These are phyloP conservation scores for Lepidurus couesii DNA, from an alignment of 1,140 invertebrate genomes.

Conservation along the genomic window DNA sequence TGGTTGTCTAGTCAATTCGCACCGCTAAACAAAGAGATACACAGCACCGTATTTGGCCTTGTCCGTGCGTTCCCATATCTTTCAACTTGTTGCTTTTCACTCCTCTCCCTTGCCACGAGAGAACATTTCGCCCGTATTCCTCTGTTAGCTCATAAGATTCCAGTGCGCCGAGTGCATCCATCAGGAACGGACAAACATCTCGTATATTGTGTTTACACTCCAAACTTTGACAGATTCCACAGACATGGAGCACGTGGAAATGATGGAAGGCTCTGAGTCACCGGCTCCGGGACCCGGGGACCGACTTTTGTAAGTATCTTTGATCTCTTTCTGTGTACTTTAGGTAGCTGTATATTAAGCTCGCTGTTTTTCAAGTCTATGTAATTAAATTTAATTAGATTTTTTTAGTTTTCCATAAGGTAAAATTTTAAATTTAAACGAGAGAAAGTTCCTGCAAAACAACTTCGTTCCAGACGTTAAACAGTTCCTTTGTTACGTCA, in stretches of 20 bases:
- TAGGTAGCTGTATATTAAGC: background rate
- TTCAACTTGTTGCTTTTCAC: slow-evolving; percentile 14
- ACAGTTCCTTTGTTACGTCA: background rate
- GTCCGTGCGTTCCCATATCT: background rate
- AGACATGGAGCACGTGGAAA: background rate
- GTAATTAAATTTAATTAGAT: no score
- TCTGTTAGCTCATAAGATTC: background rate
- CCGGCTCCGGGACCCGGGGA: slow-evolving; percentile 29
- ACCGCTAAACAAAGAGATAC: background rate
- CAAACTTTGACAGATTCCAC: background rate
- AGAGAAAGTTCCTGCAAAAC: no score
- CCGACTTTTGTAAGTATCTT: slow-evolving; percentile 27
- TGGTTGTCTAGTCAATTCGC: background rate
- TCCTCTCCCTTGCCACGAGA: background rate
- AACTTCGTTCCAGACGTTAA: no score
- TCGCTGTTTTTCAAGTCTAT: background rate
- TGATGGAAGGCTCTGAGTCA: slow-evolving; percentile 28
- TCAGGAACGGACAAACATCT: background rate
- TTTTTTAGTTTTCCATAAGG: no score
- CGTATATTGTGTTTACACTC: background rate
- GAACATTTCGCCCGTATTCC: background rate
- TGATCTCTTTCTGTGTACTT: background rate
- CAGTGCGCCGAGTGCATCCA: background rate
- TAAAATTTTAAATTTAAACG: no score
- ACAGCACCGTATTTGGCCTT: background rate